Percentiles rank a stretch among this genome's conserved stretches.
Evolutionary conservation across 2,113 vertebrate species (phyloP).

Genomic region (Ammodytes dubius): DNA sequence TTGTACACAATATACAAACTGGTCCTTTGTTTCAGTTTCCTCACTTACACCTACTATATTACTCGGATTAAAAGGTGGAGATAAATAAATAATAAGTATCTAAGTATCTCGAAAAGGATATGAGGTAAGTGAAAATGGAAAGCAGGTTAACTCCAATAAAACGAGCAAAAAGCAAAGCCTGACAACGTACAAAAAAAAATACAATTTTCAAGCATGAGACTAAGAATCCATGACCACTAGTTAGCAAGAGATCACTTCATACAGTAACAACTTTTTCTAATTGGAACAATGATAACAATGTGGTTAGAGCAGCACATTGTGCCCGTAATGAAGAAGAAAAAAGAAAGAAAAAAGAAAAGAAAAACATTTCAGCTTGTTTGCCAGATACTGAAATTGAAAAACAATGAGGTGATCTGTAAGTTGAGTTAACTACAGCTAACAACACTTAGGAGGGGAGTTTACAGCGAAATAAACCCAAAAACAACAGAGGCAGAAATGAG

Average conservation of each 20-base stretch:
- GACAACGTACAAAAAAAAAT: slow-evolving; percentile 76
- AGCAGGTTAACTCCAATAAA: slow-evolving; percentile 77
- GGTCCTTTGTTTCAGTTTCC: slow-evolving; percentile 88
- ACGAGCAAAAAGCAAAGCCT: slow-evolving; percentile 65
- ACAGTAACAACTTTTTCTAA: slow-evolving; percentile 87
- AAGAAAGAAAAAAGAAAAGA: slow-evolving; percentile 13
- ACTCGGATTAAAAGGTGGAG: slow-evolving; percentile 91
- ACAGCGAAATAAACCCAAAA: slow-evolving; percentile 66
- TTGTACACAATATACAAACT: slow-evolving; percentile 98
- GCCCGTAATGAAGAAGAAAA: slow-evolving; percentile 73
- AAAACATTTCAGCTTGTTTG: slow-evolving; percentile 76
- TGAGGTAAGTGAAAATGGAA: slow-evolving; percentile 92
- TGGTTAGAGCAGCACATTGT: slow-evolving; percentile 83
- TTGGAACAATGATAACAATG: slow-evolving; percentile 77
- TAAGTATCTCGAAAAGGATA: slow-evolving; percentile 85
- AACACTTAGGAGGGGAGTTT: slow-evolving; percentile 80
- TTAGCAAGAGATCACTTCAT: slow-evolving; percentile 74
- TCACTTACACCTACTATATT: slow-evolving; percentile 86
- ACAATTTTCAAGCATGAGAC: slow-evolving; percentile 74
- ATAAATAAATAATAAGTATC: slow-evolving; percentile 91
- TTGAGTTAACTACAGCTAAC: slow-evolving; percentile 89
- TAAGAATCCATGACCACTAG: slow-evolving; percentile 65
- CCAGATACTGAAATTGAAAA: slow-evolving; percentile 89
- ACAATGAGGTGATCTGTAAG: slow-evolving; percentile 82
- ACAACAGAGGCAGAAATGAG: slow-evolving; percentile 65